Evolutionary conservation across 92 coral and sea anemone species (phyloP).

Genomic region (Hydrozoanthus gracilis): DNA sequence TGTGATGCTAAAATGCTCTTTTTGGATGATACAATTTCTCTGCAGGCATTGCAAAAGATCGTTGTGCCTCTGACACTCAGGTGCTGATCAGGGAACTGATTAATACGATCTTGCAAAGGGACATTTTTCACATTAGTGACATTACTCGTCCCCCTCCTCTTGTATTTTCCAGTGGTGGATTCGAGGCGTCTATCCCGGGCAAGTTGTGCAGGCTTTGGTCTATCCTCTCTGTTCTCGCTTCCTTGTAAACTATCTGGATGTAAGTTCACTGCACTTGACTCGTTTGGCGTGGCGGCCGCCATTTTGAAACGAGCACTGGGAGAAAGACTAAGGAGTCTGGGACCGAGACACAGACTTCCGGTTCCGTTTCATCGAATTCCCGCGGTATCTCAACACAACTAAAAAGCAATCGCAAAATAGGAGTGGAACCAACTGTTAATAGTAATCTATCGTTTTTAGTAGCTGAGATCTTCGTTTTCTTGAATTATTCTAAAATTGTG

Average conservation of each 20-base stretch:
- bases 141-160: slow-evolving; percentile 55
- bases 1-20: slow-evolving; percentile 36
- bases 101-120: slow-evolving; percentile 54
- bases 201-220: slow-evolving; percentile 50
- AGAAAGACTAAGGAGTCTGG: slow-evolving; percentile 23
- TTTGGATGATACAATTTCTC: slow-evolving; percentile 40
- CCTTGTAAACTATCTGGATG: slow-evolving; percentile 33
- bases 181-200: slow-evolving; percentile 55
- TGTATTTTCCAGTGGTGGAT: slow-evolving; percentile 47
- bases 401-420: slow-evolving; percentile 43
- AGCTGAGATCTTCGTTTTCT: slow-evolving; percentile 49
- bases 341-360: slow-evolving; percentile 50
- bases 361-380: slow-evolving; percentile 53
- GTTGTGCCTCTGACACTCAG: slow-evolving; percentile 49
- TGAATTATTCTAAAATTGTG: slow-evolving; percentile 47
- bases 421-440: slow-evolving; percentile 53
- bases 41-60: slow-evolving; percentile 56
- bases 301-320: slow-evolving; percentile 35
- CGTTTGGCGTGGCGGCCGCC: slow-evolving; percentile 38
- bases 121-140: slow-evolving; percentile 52
- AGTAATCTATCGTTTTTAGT: slow-evolving; percentile 53
- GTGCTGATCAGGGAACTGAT: slow-evolving; percentile 53
- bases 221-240: slow-evolving; percentile 32
- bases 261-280: slow-evolving; percentile 33
- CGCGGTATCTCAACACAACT: slow-evolving; percentile 53